A percentile compares a stretch with the other conserved stretches of the same genome.
These are phyloP conservation scores for Lanistes nyassanus DNA, from an alignment of 1,140 invertebrate genomes.

Conservation along the genomic window DNA sequence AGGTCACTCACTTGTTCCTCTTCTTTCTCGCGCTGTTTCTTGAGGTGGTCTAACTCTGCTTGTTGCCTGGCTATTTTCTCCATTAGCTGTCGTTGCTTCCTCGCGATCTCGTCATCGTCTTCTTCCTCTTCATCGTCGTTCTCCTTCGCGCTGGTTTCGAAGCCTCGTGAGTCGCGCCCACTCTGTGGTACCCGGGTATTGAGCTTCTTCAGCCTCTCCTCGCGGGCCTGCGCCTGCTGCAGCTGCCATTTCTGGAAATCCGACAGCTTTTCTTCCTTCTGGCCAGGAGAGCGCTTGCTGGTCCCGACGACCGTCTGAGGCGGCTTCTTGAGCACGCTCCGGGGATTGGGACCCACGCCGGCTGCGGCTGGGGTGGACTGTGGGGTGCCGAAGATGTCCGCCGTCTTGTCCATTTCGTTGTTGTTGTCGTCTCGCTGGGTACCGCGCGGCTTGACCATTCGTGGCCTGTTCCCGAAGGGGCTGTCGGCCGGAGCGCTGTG, in stretches of 20 bases:
- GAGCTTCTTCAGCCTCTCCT: constrained; percentile 37
- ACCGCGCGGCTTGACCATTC: constrained; percentile 18
- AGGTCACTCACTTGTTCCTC: constrained; percentile 46
- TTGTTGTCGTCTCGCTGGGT: constrained; percentile 18
- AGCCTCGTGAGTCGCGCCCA: constrained; percentile 24
- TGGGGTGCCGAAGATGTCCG: background rate
- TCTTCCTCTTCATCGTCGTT: constrained; percentile 24
- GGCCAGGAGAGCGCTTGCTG: background rate
- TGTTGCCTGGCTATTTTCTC: constrained; percentile 50
- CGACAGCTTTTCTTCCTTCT: constrained; percentile 35
- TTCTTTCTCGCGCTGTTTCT: constrained; percentile 36
- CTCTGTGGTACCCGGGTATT: constrained; percentile 13
- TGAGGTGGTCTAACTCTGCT: constrained; percentile 51
- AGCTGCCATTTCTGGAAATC: constrained; percentile 60
- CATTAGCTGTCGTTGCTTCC: constrained; percentile 45
- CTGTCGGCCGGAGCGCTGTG: constrained; percentile 11
- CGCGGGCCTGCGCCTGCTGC: constrained; percentile 50
- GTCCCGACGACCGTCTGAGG: background rate
- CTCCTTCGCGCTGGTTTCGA: constrained; percentile 26
- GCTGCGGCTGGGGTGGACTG: background rate
- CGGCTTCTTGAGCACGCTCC: background rate
- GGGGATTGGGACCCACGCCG: background rate
- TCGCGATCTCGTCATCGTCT: constrained; percentile 30
- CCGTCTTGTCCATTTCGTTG: background rate
- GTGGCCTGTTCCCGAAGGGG: constrained; percentile 17